Conservation (phyloP, 2,113 vertebrate genomes). For the Bothrops jararaca region DNA sequence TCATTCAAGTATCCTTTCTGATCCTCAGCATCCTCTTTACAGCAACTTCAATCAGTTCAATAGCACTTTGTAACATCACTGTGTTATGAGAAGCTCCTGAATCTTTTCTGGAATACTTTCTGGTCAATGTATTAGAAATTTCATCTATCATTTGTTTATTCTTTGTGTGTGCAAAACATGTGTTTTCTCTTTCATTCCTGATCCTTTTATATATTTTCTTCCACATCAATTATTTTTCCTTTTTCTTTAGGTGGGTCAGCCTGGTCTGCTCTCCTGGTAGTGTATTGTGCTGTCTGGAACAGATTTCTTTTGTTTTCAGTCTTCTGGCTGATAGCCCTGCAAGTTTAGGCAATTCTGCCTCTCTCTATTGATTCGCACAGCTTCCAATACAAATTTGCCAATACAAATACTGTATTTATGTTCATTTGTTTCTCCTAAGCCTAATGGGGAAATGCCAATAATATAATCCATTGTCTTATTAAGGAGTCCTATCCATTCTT, state of each 20-base stretch:
- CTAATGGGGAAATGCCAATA: background rate
- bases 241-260: background rate
- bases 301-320: background rate
- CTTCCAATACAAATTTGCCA: background rate
- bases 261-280: background rate
- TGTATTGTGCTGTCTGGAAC: background rate
- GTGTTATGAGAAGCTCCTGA: background rate
- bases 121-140: background rate
- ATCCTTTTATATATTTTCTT: background rate
- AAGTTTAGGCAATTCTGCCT: background rate
- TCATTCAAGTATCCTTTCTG: background rate
- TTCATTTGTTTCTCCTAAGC: background rate
- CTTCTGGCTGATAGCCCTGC: background rate
- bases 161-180: background rate
- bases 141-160: background rate
- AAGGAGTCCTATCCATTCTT: background rate
- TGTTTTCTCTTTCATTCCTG: background rate
- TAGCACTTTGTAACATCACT: background rate
- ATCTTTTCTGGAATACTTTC: background rate
- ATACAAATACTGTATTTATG: background rate
- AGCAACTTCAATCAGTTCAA: background rate
- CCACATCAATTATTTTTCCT: background rate
- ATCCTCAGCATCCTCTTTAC: background rate
- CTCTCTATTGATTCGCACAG: background rate
- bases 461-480: background rate